These are phyloP conservation scores for Benitochromis conjunctus DNA, from an alignment of 2,113 vertebrate genomes.

Conservation along the genomic window DNA sequence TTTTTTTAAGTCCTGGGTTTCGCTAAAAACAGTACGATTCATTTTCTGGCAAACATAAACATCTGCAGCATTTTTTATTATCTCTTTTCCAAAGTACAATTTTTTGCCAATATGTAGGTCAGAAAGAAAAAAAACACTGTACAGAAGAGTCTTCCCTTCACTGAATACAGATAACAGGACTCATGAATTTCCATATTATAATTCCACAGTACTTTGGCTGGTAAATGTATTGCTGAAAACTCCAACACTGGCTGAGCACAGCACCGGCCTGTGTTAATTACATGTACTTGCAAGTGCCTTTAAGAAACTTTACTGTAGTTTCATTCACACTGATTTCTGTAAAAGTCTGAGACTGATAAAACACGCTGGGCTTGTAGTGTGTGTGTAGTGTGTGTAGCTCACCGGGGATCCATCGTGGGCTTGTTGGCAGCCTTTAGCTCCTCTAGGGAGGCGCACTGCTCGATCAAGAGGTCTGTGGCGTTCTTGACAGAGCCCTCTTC, in stretches of 20 bases:
- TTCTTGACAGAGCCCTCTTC: constrained; percentile 56
- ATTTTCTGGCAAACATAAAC: background rate
- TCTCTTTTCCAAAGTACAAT: background rate
- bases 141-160: no score
- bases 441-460: constrained; percentile 87
- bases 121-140: no score
- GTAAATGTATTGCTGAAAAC: no score
- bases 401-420: constrained; percentile 95
- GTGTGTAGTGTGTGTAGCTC: background rate
- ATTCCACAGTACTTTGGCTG: background rate
- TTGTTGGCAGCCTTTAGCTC: constrained; percentile 85
- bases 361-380: rapidly evolving
- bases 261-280: background rate
- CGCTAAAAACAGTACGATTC: background rate
- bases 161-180: no score
- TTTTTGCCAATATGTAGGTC: no score
- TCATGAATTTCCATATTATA: no score
- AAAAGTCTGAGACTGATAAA: background rate
- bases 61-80: no score
- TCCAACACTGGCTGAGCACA: background rate
- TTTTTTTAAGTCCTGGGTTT: no score
- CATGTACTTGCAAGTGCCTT: background rate
- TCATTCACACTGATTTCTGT: background rate
- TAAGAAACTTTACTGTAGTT: background rate
- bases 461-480: constrained; percentile 71